A percentile compares a stretch with the other conserved stretches of the same genome.
These are phyloP conservation scores for Oryzias dopingdopingensis DNA, from an alignment of 2,797 vertebrate species.

Conservation along the genomic window DNA sequence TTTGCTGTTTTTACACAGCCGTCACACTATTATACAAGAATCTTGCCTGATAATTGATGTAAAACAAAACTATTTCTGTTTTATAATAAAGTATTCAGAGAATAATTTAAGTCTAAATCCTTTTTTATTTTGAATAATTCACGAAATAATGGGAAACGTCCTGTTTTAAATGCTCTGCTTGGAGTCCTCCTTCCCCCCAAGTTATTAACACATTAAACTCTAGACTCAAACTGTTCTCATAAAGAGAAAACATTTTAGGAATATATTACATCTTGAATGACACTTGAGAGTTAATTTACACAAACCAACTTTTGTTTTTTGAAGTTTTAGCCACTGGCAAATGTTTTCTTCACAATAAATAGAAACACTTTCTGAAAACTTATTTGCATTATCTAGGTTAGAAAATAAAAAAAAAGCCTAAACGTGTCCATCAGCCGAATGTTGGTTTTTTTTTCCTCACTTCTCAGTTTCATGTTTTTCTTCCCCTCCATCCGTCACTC, in stretches of 20 bases:
- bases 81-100: conserved; percentile 5
- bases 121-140: conserved; percentile 15
- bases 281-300: conserved; percentile 2
- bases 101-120: conserved; percentile 18
- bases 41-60: not conserved
- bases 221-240: too few relatives aligned
- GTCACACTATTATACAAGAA: conserved; percentile 1
- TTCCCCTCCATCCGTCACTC: conserved; percentile 41
- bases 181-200: not conserved
- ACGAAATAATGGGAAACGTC: not conserved
- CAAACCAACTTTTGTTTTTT: not conserved
- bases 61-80: not conserved
- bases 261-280: too few relatives aligned
- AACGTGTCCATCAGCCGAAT: conserved; percentile 48
- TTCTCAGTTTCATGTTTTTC: conserved; percentile 25
- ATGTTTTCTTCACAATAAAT: conserved; percentile 2
- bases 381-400: conserved; percentile 46
- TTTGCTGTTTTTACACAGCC: not conserved
- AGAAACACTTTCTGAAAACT: conserved; percentile 46
- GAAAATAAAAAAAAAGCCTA: conserved; percentile 41
- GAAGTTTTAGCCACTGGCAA: too few relatives aligned
- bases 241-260: too few relatives aligned
- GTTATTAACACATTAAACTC: not conserved
- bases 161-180: not conserved
- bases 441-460: conserved; percentile 27